Percentiles rank a stretch among this genome's conserved stretches.
phyloP scores from a whole-genome alignment of 2,888 invertebrate species.

The Drosophila mimetica region DNA sequence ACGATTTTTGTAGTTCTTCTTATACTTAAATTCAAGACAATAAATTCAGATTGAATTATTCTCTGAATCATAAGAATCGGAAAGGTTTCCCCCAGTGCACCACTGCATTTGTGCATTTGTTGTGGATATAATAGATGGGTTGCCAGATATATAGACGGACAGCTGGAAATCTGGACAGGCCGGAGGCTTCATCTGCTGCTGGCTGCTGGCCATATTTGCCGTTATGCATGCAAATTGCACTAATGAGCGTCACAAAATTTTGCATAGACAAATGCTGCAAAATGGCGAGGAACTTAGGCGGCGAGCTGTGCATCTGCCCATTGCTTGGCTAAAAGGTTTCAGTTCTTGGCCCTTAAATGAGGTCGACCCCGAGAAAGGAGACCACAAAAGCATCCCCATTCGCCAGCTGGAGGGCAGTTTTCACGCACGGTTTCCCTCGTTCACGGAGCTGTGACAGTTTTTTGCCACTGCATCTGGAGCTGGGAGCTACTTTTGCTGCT shows the following conservation, averaged over 20 bases:
- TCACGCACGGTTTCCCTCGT: conserved; percentile 65
- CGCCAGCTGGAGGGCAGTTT: conserved; percentile 54
- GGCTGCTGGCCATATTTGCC: conserved; percentile 63
- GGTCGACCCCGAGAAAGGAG: conserved; percentile 42
- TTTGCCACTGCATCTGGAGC: conserved; percentile 35
- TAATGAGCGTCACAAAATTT: conserved; percentile 75
- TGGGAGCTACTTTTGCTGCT: conserved; percentile 27
- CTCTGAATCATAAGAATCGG: not conserved
- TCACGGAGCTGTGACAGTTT: conserved; percentile 50
- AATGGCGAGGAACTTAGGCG: conserved; percentile 10
- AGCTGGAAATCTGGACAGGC: conserved; percentile 40
- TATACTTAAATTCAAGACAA: too few species aligned
- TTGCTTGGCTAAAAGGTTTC: conserved; percentile 33
- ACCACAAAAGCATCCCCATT: conserved; percentile 33
- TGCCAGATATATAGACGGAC: conserved; percentile 27
- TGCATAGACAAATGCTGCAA: conserved; percentile 68
- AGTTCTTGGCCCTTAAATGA: conserved; percentile 44
- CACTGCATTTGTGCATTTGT: conserved; percentile 56
- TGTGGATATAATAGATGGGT: conserved; percentile 54
- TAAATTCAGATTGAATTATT: too few species aligned
- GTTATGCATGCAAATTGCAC: conserved; percentile 79
- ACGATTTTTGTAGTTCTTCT: too few species aligned
- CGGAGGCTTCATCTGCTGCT: conserved; percentile 50
- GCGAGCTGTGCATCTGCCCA: conserved; percentile 3
- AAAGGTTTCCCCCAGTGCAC: not conserved